These are phyloP conservation scores for Oxyteleia sp. DNA, from an alignment of 2,888 invertebrate species.

Conservation along the genomic window DNA sequence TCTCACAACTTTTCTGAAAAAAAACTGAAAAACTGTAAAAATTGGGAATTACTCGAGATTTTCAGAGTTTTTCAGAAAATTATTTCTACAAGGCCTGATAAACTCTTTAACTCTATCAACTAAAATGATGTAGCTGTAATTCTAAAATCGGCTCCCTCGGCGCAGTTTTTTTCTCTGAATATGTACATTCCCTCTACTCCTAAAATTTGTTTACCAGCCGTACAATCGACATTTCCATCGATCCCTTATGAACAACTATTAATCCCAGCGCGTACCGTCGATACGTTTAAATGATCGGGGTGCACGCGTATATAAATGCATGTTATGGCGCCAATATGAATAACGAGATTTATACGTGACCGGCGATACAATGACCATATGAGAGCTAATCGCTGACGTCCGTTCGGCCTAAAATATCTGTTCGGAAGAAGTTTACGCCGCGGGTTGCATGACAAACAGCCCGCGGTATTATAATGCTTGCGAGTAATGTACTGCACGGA, in stretches of 20 bases:
- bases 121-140: no score
- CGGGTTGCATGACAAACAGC: constrained; percentile 69
- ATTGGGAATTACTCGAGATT: no score
- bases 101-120: no score
- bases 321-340: constrained; percentile 62
- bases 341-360: constrained; percentile 66
- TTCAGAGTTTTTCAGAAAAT: no score
- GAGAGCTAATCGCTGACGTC: constrained; percentile 62
- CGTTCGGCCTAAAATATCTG: constrained; percentile 69
- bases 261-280: constrained; percentile 53
- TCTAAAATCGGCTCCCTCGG: no score
- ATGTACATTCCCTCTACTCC: no score
- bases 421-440: constrained; percentile 65
- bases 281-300: constrained; percentile 54
- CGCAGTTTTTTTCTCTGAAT: no score
- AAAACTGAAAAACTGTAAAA: no score
- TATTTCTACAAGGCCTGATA: no score
- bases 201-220: constrained; percentile 24
- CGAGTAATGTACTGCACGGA: constrained; percentile 50
- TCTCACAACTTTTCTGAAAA: no score
- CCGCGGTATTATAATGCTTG: constrained; percentile 38
- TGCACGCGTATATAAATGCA: constrained; percentile 54
- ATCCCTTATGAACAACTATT: constrained; percentile 27
- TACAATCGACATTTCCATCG: constrained; percentile 25
- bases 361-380: constrained; percentile 55